Base-by-base conservation (phyloP, 2,888 invertebrate species). In the Drosophila formosana region DNA sequence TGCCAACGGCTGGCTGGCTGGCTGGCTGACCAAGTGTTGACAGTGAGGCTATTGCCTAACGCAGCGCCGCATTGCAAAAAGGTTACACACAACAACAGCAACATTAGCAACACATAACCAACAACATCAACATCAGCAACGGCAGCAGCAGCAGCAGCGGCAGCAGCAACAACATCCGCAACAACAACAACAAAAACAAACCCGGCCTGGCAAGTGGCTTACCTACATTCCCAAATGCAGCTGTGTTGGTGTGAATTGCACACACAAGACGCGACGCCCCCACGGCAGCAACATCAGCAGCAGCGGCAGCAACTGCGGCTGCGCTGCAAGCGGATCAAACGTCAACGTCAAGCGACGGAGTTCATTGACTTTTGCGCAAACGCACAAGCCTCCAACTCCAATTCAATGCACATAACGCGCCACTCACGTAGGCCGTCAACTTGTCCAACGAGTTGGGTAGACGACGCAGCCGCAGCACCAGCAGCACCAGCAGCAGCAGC, bases 371-470 rank as follows among this genome's bases (percentile, higher is more conserved):
- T 85, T 88, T 78, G 79, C 75, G 78, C 84, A 82, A 85, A 88
- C 82, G 87, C 87, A 84, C 87, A 87, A 82, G 84, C 84, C 84
- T 87, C 82, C 84, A 84, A 84, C 87, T 84, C 72, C 80, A 84
- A 86, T 84, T 82, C 86, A 85, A 87, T 82, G 82, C 82, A 86
- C 78, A 80, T 72, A 77, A 75, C 79, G 78, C 77, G 78, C 66
- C 85, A 85, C 86, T 82, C 82, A 82, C 79, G 90, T 90, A 82
- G 84, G 80, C 85, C 85, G 82, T 87, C 84, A 82, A 87, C 87
- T 86, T 86, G 85, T 80, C 87, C 81, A 87, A 87, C 85, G 69
- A 86, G 85, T 87, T 87, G 84, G 85, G 89, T 86, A 90, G 89
- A 90, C 89, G 86, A 80, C 82, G 63, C 72, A 61, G 52, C 80